Base-by-base conservation (phyloP, 2,888 invertebrate genomes). In the Polydrusus tereticollis region DNA sequence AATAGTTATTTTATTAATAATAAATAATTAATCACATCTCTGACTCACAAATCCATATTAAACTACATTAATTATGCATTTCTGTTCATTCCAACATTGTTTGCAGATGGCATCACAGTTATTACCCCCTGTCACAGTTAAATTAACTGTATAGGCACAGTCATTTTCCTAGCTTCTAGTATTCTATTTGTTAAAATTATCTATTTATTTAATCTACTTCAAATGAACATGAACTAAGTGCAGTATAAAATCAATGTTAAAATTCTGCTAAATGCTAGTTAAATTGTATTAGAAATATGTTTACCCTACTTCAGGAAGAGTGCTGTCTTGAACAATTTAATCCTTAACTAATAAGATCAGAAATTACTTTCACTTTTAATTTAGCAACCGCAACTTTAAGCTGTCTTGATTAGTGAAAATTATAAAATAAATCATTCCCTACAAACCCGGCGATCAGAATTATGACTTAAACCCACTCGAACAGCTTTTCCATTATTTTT, bases 401-500 rank as follows among this genome's bases (percentile, higher is more conserved):
- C 12, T 57, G 36, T 38, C 57, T 57, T 29, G 29, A 58, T 38
- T 38, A 38, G 38, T 20, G 18, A 23, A 38, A 36, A 58, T 50
- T 50, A 26, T 50, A 26, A 58, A 21, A 58, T 58, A 58, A 58
- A 58, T 58, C 38, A 58, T 58, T 58, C 38, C 1, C 38, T 41
- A 38, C 58, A 38, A 14, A 21, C 1, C 41, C 38, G n/a, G n/a
- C n/a, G 20, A 58, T 57, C 57, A 57, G 20, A 57, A 57, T 58
- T 58, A 58, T 38, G 16, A 18, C 58, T 16, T 36, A 58, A 58
- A 58, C 58, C 58, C 23, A 58, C 36, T 38, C 12, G 36, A 58
- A 58, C 58, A 38, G 38, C 33, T 58, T 58, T 58, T 38, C 58
- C 58, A 58, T 58, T 58, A 58, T 58, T 58, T 50, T 58, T 58